Evolutionary conservation across 2,797 vertebrate genomes (phyloP), one percentile per base, ranked within the genome.

Genomic region (Varecia variegata): DNA sequence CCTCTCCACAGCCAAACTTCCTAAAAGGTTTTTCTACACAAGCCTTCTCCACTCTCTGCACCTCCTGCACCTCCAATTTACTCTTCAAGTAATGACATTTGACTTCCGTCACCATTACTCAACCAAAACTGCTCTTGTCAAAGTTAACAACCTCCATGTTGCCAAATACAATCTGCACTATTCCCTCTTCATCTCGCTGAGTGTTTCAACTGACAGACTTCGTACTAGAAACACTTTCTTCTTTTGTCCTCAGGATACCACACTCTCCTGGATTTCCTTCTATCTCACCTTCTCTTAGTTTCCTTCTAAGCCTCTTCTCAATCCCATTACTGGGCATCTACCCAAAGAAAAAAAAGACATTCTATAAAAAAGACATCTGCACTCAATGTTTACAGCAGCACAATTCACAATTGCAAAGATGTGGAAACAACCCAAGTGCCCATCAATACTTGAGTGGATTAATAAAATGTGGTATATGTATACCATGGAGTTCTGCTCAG

Each of bases 1-100:
- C 67, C 35, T 86, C 54, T 92, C 58, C 83, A 93, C 47, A 47
- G 79, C 84, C 87, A 96, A 52, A 45, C 71, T 88, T 95, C 68
- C 82, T 87, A 71, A 94, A 94, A 87, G 58, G 45, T 23, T 97
- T 96, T 93, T 90, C 73, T 38, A 23, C 18, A 56, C 76, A 82
- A 67, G 58, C 80, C 38, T 35, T 77, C 97, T 93, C 83, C 23
- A 30, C 67, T 82, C 56, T 80, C 25, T 35, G 0, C 20, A 27
- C 71, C 89, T 95, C 86, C 25, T 35, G 0, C 20, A 27, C 71
- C 89, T 95, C 86, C 80, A 73, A 71, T 90, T 87, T 58, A 94
- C 93, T 93, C 67, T 96, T 93, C 90, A 71, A 23, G 58, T 76
- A 30, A 71, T 15, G 38, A 52, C 20, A 7, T 38, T 91, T 76